Conservation (phyloP, 2,888 invertebrate genomes). For the Drosophila kambysellisi region DNA sequence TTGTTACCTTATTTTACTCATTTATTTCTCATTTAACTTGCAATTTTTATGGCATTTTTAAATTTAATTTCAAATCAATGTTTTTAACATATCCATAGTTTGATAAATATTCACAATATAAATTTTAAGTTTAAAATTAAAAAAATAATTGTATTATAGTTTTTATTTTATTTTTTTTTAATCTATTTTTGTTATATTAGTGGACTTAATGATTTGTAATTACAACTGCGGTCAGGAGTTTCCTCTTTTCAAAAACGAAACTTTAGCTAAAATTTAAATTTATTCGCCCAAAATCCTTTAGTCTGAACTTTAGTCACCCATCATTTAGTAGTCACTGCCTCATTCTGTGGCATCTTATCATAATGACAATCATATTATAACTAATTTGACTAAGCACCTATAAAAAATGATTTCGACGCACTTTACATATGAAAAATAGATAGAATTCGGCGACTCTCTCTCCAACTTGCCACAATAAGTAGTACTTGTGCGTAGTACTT, state of each 20-base stretch:
- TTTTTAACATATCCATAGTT: too few relatives aligned
- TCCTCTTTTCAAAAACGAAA: not conserved
- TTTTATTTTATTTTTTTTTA: not conserved
- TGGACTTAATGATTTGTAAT: not conserved
- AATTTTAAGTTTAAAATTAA: not conserved
- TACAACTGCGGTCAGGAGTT: not conserved
- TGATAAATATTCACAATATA: not conserved
- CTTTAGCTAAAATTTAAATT: not conserved
- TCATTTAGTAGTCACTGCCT: not conserved
- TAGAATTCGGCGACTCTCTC: constrained; percentile 25
- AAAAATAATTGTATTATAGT: not conserved
- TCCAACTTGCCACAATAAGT: constrained; percentile 14
- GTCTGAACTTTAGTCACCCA: not conserved
- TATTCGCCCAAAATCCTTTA: not conserved
- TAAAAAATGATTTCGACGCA: constrained; percentile 38
- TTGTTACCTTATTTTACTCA: not conserved
- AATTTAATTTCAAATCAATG: not conserved
- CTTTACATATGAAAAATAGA: constrained; percentile 24
- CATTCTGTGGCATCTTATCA: constrained; percentile 11
- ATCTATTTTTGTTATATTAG: not conserved
- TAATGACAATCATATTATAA: constrained; percentile 28
- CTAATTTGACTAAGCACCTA: constrained; percentile 16
- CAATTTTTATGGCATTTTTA: not conserved
- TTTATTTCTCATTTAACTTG: not conserved
- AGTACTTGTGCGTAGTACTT: constrained; percentile 25